A percentile compares a stretch with the other conserved stretches of the same genome.
Evolutionary conservation across 2,113 vertebrate species (phyloP).

Genomic region (Ammodytes marinus): DNA sequence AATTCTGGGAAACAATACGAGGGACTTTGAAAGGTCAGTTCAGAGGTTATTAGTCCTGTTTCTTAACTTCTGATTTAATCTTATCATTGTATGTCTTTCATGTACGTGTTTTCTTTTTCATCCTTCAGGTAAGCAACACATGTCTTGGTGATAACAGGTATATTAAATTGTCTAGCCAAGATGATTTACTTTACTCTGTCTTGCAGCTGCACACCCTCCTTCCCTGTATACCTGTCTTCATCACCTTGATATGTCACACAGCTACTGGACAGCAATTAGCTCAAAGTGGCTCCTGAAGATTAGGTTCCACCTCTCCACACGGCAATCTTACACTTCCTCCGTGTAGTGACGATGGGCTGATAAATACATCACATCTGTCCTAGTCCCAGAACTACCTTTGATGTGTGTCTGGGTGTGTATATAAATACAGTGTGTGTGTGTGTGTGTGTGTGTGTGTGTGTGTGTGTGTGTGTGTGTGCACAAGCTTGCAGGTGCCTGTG

Average conservation of each 20-base stretch:
- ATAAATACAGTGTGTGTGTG: neutral
- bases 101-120: neutral
- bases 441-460: constrained; percentile 12
- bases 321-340: constrained; percentile 57
- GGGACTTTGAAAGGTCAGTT: neutral
- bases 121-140: neutral
- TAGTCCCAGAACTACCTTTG: neutral
- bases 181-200: neutral
- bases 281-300: constrained; percentile 42
- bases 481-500: neutral
- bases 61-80: neutral
- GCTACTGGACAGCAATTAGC: constrained; percentile 27
- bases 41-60: neutral
- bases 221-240: constrained; percentile 19
- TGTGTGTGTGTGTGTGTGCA: constrained; percentile 5
- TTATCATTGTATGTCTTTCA: neutral
- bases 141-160: too few relatives aligned
- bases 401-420: neutral
- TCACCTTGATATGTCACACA: constrained; percentile 43
- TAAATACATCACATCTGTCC: constrained; percentile 63
- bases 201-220: neutral
- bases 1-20: too few relatives aligned
- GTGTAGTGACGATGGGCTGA: constrained; percentile 41
- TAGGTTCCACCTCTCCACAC: constrained; percentile 27
- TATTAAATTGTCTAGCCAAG: neutral